Percentiles rank a stretch among this genome's conserved stretches.
These are phyloP conservation scores for Metridium senile DNA, from an alignment of 92 coral and sea anemone genomes.

Conservation along the genomic window DNA sequence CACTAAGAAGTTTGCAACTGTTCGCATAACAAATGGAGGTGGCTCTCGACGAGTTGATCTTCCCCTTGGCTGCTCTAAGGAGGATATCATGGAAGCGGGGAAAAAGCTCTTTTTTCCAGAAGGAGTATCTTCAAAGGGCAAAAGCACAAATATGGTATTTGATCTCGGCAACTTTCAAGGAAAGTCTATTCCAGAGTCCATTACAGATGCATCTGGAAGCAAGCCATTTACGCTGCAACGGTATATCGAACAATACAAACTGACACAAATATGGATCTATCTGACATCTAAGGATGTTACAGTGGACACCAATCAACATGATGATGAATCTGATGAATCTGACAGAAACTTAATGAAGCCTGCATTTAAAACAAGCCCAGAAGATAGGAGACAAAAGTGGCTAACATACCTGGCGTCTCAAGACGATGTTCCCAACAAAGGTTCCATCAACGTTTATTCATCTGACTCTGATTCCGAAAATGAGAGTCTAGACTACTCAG, in stretches of 20 bases:
- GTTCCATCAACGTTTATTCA: neutral
- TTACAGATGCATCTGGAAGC: too few species aligned
- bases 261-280: slow-evolving; percentile 41
- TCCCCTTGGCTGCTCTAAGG: slow-evolving; percentile 21
- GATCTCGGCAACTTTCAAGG: too few species aligned
- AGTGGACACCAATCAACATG: neutral
- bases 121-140: slow-evolving; percentile 40
- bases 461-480: too few species aligned
- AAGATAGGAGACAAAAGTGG: neutral
- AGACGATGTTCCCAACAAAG: neutral
- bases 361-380: neutral
- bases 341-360: neutral
- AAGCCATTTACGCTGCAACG: slow-evolving; percentile 27
- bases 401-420: neutral
- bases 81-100: slow-evolving; percentile 33
- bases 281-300: slow-evolving; percentile 31
- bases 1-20: slow-evolving; percentile 29
- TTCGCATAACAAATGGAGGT: slow-evolving; percentile 40
- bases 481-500: too few species aligned
- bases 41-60: slow-evolving; percentile 43
- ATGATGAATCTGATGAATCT: slow-evolving; percentile 10
- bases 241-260: slow-evolving; percentile 50
- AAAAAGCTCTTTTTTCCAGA: slow-evolving; percentile 36
- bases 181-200: too few species aligned
- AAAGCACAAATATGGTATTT: slow-evolving; percentile 43